A percentile compares a stretch with the other conserved stretches of the same genome.
Evolutionary conservation across 2,113 vertebrate species (phyloP).

Genomic region (Phodopus roborovskii): DNA sequence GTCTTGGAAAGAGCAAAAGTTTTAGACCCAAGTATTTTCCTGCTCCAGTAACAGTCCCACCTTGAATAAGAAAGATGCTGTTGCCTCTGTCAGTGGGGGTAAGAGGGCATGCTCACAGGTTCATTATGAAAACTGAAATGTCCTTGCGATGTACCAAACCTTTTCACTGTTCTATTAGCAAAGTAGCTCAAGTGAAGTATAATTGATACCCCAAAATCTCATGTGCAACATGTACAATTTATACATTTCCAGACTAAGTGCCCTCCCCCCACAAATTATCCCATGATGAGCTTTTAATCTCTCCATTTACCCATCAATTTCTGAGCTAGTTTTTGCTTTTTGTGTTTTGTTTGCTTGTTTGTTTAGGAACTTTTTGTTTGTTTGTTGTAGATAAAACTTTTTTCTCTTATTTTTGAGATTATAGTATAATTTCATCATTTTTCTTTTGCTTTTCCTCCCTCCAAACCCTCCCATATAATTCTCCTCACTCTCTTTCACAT

Average conservation of each 20-base stretch:
- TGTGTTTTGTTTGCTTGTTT: background rate
- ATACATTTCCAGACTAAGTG: background rate
- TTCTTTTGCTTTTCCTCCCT: background rate
- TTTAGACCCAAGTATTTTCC: background rate
- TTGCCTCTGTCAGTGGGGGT: background rate
- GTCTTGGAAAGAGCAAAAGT: background rate
- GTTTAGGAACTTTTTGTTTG: background rate
- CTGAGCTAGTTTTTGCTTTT: no score
- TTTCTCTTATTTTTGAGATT: background rate
- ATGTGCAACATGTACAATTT: background rate
- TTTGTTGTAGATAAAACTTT: background rate
- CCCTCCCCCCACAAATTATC: fast-evolving
- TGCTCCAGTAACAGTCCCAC: background rate
- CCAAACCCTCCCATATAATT: background rate
- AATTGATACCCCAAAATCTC: background rate
- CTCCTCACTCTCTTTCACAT: background rate
- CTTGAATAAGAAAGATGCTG: background rate
- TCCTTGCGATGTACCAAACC: background rate
- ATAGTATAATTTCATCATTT: background rate
- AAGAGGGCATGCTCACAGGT: background rate
- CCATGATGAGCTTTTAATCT: background rate
- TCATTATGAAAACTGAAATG: background rate
- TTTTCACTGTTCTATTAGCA: background rate
- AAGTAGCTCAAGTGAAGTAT: background rate
- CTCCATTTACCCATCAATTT: background rate